These are phyloP conservation scores for Amblyjoppa proteus DNA, from an alignment of 2,888 invertebrate genomes.

Conservation along the genomic window DNA sequence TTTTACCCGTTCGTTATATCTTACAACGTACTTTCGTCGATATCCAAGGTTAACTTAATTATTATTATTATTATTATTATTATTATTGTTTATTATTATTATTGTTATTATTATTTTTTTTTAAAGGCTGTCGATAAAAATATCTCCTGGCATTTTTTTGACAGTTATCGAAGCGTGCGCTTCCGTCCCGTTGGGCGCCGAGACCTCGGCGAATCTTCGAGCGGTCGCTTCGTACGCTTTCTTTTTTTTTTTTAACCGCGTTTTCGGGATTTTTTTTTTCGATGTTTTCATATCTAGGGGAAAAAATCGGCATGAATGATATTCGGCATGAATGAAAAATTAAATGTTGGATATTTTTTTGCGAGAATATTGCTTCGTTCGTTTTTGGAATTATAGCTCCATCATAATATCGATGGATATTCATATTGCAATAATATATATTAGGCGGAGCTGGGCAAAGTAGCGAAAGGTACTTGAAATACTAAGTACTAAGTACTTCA, in stretches of 20 bases:
- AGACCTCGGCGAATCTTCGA: conserved; percentile 5
- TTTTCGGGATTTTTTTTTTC: background rate
- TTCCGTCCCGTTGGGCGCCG: conserved; percentile 22
- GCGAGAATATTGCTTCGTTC: no score
- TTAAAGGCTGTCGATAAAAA: conserved; percentile 4
- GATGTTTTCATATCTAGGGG: background rate
- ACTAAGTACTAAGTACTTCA: no score
- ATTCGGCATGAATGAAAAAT: no score
- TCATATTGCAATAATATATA: no score
- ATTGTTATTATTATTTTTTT: conserved; percentile 14
- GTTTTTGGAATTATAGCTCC: no score
- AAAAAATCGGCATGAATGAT: background rate
- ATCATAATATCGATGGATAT: no score
- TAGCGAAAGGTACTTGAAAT: no score
- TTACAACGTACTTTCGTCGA: background rate
- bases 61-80: conserved; percentile 12
- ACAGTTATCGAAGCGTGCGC: conserved; percentile 69
- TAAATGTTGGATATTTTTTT: no score
- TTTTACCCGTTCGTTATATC: background rate
- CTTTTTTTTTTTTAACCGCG: background rate
- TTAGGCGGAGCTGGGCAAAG: no score
- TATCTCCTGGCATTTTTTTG: conserved; percentile 64
- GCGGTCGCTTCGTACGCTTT: background rate
- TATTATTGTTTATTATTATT: background rate
- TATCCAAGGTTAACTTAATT: background rate